Evolutionary conservation across 2,888 invertebrate genomes (phyloP), one percentile per base, ranked within the genome.

Genomic region (Eledona agricola): DNA sequence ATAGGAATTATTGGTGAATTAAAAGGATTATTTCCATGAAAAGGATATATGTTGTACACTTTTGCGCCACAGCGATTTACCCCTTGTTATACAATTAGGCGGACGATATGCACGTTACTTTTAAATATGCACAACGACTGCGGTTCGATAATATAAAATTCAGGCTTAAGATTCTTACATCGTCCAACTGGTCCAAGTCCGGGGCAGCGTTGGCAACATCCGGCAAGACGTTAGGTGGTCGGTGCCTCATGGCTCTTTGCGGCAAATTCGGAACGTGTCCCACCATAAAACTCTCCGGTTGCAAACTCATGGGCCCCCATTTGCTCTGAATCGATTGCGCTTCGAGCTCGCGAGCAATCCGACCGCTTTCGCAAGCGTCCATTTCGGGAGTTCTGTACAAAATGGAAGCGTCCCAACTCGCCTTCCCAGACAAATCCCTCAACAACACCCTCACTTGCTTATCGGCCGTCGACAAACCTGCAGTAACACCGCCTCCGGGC

Each of bases 351-450:
- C 11, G 37, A 3, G 26, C 6, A 1, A 28, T 15, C 11, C 6
- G 15, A 2, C 20, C 4, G 6, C 38, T 43, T 9, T 50, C 37
- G 20, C 4, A 5, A 15, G 1, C 11, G 15, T 58, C 38, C 15
- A 34, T 59, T n/a, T 81, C 79, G 0, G 90, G 89, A 65, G 88
- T 87, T 71, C 88, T 86, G 76, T 93, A 93, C 0, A 97, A 80
- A 51, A 95, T 90, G 0, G 94, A 91, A 22, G 93, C 93, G 77
- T 97, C 96, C 96, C 97, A 97, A 66, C 93, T 93, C 35, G 93
- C 91, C 78, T 96, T 97, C 34, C 97, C 96, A 16, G 92, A 89
- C 45, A 96, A 81, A 78, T 96, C 96, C 4, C 97, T 83, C 53
- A 96, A 78, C 6, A 97, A 78, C 11, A 96, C 87, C 19, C 97